These are phyloP conservation scores for Nymphalis io DNA, from an alignment of 1,140 invertebrate species.

Conservation along the genomic window DNA sequence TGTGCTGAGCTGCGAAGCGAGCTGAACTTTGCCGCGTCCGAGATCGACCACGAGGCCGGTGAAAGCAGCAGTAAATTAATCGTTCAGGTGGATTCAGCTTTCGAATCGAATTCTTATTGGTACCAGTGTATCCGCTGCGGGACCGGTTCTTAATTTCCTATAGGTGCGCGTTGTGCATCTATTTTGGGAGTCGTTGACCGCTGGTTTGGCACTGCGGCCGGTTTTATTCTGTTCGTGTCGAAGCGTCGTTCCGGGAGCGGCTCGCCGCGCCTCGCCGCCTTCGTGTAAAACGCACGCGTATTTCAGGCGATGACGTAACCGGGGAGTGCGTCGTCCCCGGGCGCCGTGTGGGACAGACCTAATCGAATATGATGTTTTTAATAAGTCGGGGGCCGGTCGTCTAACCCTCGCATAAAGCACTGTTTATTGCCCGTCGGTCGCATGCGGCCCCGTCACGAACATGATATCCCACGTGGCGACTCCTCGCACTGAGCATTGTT, in stretches of 20 bases:
- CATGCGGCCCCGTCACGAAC: conserved; percentile 47
- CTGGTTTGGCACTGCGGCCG: conserved; percentile 64
- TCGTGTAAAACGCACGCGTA: conserved; percentile 46
- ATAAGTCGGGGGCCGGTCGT: conserved; percentile 20
- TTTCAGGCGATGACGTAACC: conserved; percentile 65
- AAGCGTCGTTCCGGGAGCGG: conserved; percentile 27
- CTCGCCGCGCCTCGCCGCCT: conserved; percentile 42
- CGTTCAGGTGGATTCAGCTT: conserved; percentile 71
- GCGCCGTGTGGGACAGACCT: conserved; percentile 15
- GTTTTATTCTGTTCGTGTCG: conserved; percentile 55
- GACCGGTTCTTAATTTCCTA: conserved; percentile 74
- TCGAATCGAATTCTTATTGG: conserved; percentile 73
- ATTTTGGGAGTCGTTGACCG: conserved; percentile 79
- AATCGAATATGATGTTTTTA: conserved; percentile 15
- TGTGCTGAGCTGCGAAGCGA: background rate
- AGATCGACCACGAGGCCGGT: conserved; percentile 38
- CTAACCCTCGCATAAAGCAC: conserved; percentile 48
- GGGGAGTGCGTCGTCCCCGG: conserved; percentile 51
- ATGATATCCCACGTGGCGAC: conserved; percentile 46
- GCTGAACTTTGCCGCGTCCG: conserved; percentile 10
- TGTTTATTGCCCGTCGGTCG: conserved; percentile 50
- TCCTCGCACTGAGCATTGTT: conserved; percentile 41
- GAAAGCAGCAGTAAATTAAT: conserved; percentile 68
- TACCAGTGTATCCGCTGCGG: conserved; percentile 56
- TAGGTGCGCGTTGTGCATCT: conserved; percentile 72